Conservation (phyloP, 2,888 invertebrate species). For the Dasysyrphus tricinctus region DNA sequence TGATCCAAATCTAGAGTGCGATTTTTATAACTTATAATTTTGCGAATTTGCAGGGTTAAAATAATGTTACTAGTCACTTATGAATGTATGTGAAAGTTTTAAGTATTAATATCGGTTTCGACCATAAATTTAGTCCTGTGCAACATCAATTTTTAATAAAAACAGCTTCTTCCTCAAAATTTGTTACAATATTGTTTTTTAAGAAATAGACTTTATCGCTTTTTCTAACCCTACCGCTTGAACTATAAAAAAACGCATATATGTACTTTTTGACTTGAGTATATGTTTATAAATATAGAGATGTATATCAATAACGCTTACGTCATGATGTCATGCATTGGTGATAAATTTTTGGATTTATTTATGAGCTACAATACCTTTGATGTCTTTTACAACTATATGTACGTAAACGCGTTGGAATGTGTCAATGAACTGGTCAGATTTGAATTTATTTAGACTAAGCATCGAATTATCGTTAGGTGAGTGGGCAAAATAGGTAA, state of each 20-base stretch:
- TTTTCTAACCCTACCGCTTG: neutral
- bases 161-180: too few relatives aligned
- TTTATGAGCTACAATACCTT: slow-evolving; percentile 26
- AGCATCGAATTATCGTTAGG: neutral
- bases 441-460: slow-evolving; percentile 1
- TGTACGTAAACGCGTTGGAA: neutral
- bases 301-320: slow-evolving; percentile 52
- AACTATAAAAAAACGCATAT: neutral
- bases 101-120: too few relatives aligned
- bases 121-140: too few relatives aligned
- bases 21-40: too few relatives aligned
- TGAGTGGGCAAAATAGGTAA: neutral
- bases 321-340: slow-evolving; percentile 53
- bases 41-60: too few relatives aligned
- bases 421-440: slow-evolving; percentile 44
- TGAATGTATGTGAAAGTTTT: too few relatives aligned
- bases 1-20: too few relatives aligned
- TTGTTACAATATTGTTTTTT: too few relatives aligned
- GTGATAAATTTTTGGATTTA: slow-evolving; percentile 52
- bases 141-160: too few relatives aligned
- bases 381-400: slow-evolving; percentile 29
- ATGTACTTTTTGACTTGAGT: neutral
- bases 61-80: too few relatives aligned
- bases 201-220: too few relatives aligned
- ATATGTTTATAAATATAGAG: too few relatives aligned